These are phyloP conservation scores for Epinotia bilunana DNA, from an alignment of 2,888 invertebrate genomes.

Conservation along the genomic window DNA sequence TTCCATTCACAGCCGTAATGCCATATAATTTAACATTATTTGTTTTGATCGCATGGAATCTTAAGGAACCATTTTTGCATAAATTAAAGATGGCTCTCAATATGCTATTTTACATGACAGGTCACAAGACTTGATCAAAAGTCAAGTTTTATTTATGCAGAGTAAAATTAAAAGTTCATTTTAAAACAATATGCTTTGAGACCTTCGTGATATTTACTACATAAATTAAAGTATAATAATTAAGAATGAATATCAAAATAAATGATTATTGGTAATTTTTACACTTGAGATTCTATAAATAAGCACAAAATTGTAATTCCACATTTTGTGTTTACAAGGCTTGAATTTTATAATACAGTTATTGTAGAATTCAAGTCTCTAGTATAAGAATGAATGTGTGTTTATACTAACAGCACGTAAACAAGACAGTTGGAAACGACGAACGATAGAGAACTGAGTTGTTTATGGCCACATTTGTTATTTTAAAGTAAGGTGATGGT, in stretches of 20 bases:
- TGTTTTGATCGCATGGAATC: conserved; percentile 47
- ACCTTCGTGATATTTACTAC: not conserved
- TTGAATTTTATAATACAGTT: conserved; percentile 19
- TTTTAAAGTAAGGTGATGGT: conserved; percentile 71
- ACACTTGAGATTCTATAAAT: conserved; percentile 49
- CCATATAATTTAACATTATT: conserved; percentile 45
- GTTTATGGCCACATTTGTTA: conserved; percentile 44
- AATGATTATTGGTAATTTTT: not conserved
- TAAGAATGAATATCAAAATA: not conserved
- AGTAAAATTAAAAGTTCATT: not conserved
- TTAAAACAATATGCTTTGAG: not conserved
- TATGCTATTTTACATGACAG: not conserved
- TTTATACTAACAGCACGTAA: conserved; percentile 67
- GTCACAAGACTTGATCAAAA: not conserved
- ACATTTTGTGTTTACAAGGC: conserved; percentile 47
- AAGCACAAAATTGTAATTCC: conserved; percentile 50
- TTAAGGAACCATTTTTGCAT: conserved; percentile 43
- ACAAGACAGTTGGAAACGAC: conserved; percentile 33
- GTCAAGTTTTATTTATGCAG: conserved; percentile 2
- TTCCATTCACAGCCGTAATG: not conserved
- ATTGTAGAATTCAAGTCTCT: conserved; percentile 55
- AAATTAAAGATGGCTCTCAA: not conserved
- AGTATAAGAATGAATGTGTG: conserved; percentile 69
- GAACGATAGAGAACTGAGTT: conserved; percentile 46
- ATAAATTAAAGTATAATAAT: not conserved